phyloP scores from a whole-genome alignment of 2,797 vertebrate genomes.

The Amphiprion clarkii region DNA sequence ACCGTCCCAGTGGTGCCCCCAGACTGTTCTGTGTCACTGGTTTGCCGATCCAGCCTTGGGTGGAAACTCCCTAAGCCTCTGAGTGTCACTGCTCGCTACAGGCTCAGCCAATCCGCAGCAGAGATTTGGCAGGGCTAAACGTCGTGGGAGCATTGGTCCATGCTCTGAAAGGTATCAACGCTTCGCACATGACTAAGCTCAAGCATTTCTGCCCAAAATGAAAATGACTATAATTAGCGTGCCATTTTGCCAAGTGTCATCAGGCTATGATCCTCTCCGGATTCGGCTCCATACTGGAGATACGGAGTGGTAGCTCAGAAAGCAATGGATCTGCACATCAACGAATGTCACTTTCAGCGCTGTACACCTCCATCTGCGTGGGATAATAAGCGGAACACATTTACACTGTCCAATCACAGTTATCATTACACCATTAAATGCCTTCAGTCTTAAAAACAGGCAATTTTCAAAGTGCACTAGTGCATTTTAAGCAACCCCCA shows the following conservation, averaged over 20 bases:
- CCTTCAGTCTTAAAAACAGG: slow-evolving; percentile 17
- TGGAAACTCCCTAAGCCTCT: slow-evolving; percentile 68
- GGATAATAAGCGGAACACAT: slow-evolving; percentile 39
- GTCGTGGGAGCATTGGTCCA: slow-evolving; percentile 61
- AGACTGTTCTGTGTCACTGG: slow-evolving; percentile 73
- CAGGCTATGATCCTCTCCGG: slow-evolving; percentile 64
- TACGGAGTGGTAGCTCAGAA: slow-evolving; percentile 48
- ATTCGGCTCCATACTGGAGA: slow-evolving; percentile 58
- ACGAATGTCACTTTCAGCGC: slow-evolving; percentile 45
- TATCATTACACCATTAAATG: slow-evolving; percentile 29
- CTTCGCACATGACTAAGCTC: slow-evolving; percentile 78
- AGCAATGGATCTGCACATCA: slow-evolving; percentile 55
- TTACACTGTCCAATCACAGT: slow-evolving; percentile 33
- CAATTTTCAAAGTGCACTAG: slow-evolving; percentile 16
- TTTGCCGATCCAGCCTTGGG: slow-evolving; percentile 61
- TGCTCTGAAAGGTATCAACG: slow-evolving; percentile 80
- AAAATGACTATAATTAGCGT: slow-evolving; percentile 84
- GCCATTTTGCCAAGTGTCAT: slow-evolving; percentile 78
- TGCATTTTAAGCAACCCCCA: neutral
- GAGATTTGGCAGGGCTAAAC: slow-evolving; percentile 76
- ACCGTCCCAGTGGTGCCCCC: slow-evolving; percentile 61
- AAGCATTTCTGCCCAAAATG: slow-evolving; percentile 77
- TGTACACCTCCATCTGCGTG: slow-evolving; percentile 36
- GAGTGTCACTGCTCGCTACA: slow-evolving; percentile 61
- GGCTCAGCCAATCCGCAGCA: slow-evolving; percentile 73